Evolutionary conservation across 2,797 vertebrate species (phyloP), one percentile per base, ranked within the genome.

Genomic region (Thalassophryne amazonica): DNA sequence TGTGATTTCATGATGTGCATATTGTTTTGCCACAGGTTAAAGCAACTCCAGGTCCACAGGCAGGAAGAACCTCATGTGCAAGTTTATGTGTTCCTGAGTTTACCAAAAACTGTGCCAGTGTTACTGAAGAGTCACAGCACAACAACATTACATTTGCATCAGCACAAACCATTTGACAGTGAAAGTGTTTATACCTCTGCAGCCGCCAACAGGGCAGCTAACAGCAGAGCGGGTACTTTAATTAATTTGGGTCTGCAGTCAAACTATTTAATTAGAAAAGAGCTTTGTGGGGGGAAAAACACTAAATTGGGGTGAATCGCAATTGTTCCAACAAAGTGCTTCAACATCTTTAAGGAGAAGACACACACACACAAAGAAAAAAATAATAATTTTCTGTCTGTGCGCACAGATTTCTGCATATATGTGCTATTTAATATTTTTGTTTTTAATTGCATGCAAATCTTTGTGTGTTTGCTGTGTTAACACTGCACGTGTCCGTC

Each of bases 191-290:
- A 74, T n/a, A n/a, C n/a, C n/a, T 83, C 61, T 65, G 50, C 36
- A 53, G 24, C 35, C 7, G 4, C 34, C 49, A 42, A 56, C 46
- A 60, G 53, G 53, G 53, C 47, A 52, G 34, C 63, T 58, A 69
- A 74, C 69, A 81, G 69, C 46, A 65, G 43, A 70, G 77, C 60
- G 66, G 73, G 50, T 64, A 16, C 38, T 76, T 77, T 60, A 70
- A 81, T 85, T 84, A 51, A 78, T 75, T 66, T 50, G 58, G 60
- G 60, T 69, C 62, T 36, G 64, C 56, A 67, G 56, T 50, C 33
- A 47, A 61, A 28, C 40, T 45, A 48, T 62, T 45, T 61, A 64
- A 73, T 77, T 69, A 81, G 50, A 73, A 61, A 78, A 70, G 59
- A 53, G 62, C 71, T 61, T 77, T 85, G 41, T 31, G 53, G 11